Base-by-base conservation (phyloP, 2,113 vertebrate genomes). In the Eupsittula cactorum region DNA sequence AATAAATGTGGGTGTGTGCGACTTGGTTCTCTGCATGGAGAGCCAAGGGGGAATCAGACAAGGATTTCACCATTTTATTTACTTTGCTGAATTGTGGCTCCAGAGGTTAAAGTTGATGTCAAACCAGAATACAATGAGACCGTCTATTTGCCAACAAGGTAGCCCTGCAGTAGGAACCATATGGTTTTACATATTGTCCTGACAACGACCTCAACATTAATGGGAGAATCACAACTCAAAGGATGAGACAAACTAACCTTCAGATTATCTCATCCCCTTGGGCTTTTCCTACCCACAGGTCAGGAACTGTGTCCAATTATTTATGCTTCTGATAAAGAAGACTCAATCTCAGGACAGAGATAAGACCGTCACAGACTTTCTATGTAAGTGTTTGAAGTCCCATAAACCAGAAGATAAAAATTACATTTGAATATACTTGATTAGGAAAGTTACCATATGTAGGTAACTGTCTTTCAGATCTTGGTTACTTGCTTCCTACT, bases 11-110 rank as follows among this genome's bases (percentile, higher is more conserved):
- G 93, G 76, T 27, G 39, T 69, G 79, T 92, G 95, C 93, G 78
- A 93, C 70, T 97, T 59, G 1, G 70, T 78, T 78, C 69, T 92
- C 83, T 41, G n/a, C 33, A 15, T 89, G 33, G 57, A 74, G 62
- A 68, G 60, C 7, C 59, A 50, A 64, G 53, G n/a, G n/a, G 1
- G 1, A 47, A 39, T 65, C 77, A 81, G 57, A 97, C 90, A 97
- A 96, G 64, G 90, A 95, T 96, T 93, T 86, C 93, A 95, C 95
- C 96, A 79, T 90, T 88, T 84, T 74, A 77, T 89, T 94, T 93
- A 62, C 77, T 86, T 94, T 84, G 60, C 73, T 78, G 68, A 94
- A 89, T 76, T 92, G 65, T 44, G 76, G 31, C 80, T 76, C 31
- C 69, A 70, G 49, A 96, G 77, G 88, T 95, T 91, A 60, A 96